phyloP scores from a whole-genome alignment of 2,113 vertebrate species.

The Hucho hucho region DNA sequence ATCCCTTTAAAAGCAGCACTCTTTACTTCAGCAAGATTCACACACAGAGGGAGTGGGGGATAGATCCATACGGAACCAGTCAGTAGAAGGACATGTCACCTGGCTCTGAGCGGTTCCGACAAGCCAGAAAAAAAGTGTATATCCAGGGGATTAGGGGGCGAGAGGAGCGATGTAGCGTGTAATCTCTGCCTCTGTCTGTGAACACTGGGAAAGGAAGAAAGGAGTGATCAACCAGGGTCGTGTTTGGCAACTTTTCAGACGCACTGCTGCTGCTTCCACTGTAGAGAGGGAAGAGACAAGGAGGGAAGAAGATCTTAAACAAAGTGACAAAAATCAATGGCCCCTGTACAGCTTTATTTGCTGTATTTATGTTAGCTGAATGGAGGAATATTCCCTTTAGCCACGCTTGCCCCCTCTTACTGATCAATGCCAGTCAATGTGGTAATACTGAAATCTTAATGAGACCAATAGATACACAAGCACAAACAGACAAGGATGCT shows the following conservation, averaged over 20 bases:
- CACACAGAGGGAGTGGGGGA: background rate
- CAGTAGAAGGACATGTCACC: constrained; percentile 8
- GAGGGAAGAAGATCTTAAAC: background rate
- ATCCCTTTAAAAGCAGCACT: too few relatives aligned
- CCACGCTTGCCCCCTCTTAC: background rate
- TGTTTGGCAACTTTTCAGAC: constrained; percentile 6
- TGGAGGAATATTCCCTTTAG: constrained; percentile 29
- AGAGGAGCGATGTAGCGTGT: background rate
- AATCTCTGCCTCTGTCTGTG: constrained; percentile 14
- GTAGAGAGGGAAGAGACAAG: background rate
- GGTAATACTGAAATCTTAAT: constrained; percentile 7
- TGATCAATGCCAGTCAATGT: constrained; percentile 30
- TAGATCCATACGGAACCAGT: background rate
- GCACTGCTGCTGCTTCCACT: background rate
- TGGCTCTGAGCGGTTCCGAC: background rate
- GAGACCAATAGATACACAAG: background rate
- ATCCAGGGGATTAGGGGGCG: constrained; percentile 12
- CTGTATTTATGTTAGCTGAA: constrained; percentile 27
- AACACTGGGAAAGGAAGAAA: background rate
- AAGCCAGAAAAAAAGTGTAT: background rate
- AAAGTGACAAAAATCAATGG: constrained; percentile 42
- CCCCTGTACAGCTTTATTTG: constrained; percentile 22
- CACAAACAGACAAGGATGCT: background rate
- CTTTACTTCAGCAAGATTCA: background rate
- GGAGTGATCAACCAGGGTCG: background rate